phyloP scores from a whole-genome alignment of 2,888 invertebrate genomes.

The Drosophila pseudotalamancana region DNA sequence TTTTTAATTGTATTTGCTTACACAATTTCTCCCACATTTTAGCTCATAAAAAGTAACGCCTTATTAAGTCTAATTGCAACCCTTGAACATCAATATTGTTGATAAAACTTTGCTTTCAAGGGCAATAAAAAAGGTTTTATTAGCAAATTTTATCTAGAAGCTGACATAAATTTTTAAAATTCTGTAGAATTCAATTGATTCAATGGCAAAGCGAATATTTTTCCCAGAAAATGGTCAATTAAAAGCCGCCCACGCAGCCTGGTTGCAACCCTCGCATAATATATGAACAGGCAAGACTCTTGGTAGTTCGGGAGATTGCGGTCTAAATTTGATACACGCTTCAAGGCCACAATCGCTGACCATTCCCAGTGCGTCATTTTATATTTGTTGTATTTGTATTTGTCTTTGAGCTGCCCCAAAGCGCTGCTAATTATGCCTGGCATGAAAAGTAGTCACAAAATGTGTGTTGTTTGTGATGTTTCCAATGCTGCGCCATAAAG shows the following conservation, averaged over 20 bases:
- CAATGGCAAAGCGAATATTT: not conserved
- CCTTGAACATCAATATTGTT: not conserved
- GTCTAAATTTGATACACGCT: slow-evolving; percentile 65
- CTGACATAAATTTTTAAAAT: not conserved
- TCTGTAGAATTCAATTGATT: not conserved
- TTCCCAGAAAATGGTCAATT: not conserved
- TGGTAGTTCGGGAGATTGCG: slow-evolving; percentile 9
- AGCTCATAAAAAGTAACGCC: not conserved
- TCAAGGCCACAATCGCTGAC: slow-evolving; percentile 49
- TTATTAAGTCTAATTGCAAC: not conserved
- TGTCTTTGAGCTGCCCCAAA: slow-evolving; percentile 16
- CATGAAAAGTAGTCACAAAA: slow-evolving; percentile 65
- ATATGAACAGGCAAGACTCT: not conserved
- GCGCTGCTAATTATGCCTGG: slow-evolving; percentile 62
- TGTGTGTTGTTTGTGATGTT: slow-evolving; percentile 26
- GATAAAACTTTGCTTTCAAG: not conserved
- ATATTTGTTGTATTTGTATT: slow-evolving; percentile 11
- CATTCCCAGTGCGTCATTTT: slow-evolving; percentile 12
- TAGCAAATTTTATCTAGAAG: not conserved
- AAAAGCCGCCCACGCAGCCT: not conserved
- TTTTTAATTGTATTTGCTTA: no score
- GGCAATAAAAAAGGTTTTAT: not conserved
- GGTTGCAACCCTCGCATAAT: slow-evolving; percentile 35
- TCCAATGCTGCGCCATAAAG: slow-evolving; percentile 26
- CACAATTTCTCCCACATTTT: no score